These are phyloP conservation scores for Chrysomela aeneicollis DNA, from an alignment of 2,888 invertebrate species.

Conservation along the genomic window DNA sequence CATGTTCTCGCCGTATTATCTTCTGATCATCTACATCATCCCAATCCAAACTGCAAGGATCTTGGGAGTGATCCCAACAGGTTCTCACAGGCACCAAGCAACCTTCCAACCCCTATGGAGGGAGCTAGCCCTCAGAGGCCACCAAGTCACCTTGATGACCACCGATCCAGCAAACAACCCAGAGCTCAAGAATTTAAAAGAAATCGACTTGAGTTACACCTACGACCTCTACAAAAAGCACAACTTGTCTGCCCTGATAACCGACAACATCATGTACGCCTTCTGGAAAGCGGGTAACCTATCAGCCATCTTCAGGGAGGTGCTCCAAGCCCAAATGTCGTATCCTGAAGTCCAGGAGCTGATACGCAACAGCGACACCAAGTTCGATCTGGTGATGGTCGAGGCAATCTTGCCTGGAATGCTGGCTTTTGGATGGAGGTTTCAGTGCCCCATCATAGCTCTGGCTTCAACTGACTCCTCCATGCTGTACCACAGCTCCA, in stretches of 20 bases:
- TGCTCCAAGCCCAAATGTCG: slow-evolving; percentile 38
- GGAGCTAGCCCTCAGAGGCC: slow-evolving; percentile 61
- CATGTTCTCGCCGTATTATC: not conserved
- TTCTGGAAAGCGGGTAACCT: slow-evolving; percentile 34
- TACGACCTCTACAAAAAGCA: slow-evolving; percentile 48
- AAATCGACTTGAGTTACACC: slow-evolving; percentile 57
- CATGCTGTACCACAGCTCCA: slow-evolving; percentile 46
- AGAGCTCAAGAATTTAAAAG: slow-evolving; percentile 55
- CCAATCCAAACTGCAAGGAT: slow-evolving; percentile 37
- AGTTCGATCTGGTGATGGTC: slow-evolving; percentile 55
- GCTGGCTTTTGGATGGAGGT: slow-evolving; percentile 51
- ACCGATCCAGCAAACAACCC: slow-evolving; percentile 58
- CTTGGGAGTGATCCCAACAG: slow-evolving; percentile 44
- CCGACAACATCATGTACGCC: slow-evolving; percentile 37
- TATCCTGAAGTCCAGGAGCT: slow-evolving; percentile 51
- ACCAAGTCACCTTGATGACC: slow-evolving; percentile 62
- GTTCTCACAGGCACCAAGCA: slow-evolving; percentile 61
- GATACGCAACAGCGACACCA: slow-evolving; percentile 47
- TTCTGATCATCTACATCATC: not conserved
- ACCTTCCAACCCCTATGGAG: slow-evolving; percentile 61
- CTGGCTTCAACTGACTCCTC: slow-evolving; percentile 52
- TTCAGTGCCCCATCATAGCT: slow-evolving; percentile 55
- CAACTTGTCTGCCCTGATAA: slow-evolving; percentile 31
- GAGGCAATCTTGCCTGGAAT: slow-evolving; percentile 51
- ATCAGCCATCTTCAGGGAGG: slow-evolving; percentile 33